Base-by-base conservation (phyloP, 2,797 vertebrate genomes). In the Tolypeutes matacus region DNA sequence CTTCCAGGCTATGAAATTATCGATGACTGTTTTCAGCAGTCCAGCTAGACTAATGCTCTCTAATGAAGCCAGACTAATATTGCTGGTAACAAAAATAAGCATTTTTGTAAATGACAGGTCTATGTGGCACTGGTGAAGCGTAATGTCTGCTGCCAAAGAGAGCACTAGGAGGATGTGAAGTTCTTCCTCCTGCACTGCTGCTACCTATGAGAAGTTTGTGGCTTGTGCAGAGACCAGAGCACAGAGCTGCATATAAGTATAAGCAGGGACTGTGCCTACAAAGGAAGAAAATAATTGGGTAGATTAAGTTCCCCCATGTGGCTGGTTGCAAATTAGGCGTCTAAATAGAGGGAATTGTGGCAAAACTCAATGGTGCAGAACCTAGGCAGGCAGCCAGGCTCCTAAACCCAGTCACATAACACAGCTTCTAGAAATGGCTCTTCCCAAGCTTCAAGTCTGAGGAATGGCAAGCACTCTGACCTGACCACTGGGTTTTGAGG, bases 321-420 rank as follows among this genome's bases (percentile, higher is more conserved):
- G 75, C 75, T 53, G 62, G 18, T 23, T 91, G 75, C 64, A 69
- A 81, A 58, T 82, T 49, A 89, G 42, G 62, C 4, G 0, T 81
- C 86, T 75, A 18, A 64, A 64, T 6, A 8, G 20, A 91, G 20
- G 70, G 67, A 85, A 85, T 0, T 5, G 39, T 72, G 81, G 75
- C 51, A 82, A 85, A 88, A 90, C 39, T 6, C 42, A 11, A 17
- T 23, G 51, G 70, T 36, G 14, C 60, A 62, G 86, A 95, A 83
- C 36, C 73, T 56, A 75, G 93, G 94, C 93, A n/a, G 56, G 51
- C 72, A 83, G 92, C 92, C 92, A 87, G 87, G 62, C 25, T 65
- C 70, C 42, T 64, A 46, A 93, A 36, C 51, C 75, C 62, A 36
- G 81, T 46, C 82, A 42, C 0, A 0, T 42, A 80, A 53, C 7